Percentiles rank a stretch among this genome's conserved stretches.
Evolutionary conservation across 2,797 vertebrate genomes (phyloP).

Genomic region (Pristis pectinata): DNA sequence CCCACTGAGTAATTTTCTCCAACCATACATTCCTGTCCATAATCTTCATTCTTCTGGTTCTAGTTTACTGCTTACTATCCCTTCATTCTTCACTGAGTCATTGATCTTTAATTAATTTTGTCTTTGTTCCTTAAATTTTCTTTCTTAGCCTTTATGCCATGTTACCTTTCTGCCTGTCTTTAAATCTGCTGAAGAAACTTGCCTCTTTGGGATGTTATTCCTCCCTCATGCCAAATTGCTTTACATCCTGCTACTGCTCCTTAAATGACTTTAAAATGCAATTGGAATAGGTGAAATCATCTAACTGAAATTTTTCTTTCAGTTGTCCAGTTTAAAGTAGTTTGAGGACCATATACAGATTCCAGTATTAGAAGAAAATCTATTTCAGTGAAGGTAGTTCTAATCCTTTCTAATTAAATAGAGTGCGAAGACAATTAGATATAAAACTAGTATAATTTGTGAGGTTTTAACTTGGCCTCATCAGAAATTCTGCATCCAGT

Average conservation of each 20-base stretch:
- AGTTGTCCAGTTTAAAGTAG: background rate
- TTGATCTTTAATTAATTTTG: background rate
- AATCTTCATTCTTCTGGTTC: background rate
- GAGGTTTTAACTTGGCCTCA: background rate
- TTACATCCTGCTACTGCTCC: background rate
- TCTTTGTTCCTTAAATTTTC: background rate
- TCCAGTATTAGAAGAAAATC: background rate
- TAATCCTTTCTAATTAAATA: background rate
- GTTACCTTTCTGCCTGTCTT: background rate
- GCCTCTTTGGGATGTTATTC: background rate
- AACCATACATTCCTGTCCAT: background rate
- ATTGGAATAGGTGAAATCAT: background rate
- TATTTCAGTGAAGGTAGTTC: background rate
- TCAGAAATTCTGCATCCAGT: background rate
- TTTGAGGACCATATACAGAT: background rate
- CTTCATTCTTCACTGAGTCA: background rate
- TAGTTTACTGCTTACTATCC: background rate
- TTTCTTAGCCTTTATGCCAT: background rate
- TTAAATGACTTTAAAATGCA: background rate
- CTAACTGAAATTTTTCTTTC: background rate
- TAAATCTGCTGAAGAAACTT: background rate
- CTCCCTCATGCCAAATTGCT: background rate
- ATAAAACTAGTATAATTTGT: background rate
- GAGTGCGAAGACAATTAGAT: background rate
- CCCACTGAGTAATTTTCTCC: background rate